Conservation (phyloP, 1,140 invertebrate species). For the Venustaconcha ellipsiformis region DNA sequence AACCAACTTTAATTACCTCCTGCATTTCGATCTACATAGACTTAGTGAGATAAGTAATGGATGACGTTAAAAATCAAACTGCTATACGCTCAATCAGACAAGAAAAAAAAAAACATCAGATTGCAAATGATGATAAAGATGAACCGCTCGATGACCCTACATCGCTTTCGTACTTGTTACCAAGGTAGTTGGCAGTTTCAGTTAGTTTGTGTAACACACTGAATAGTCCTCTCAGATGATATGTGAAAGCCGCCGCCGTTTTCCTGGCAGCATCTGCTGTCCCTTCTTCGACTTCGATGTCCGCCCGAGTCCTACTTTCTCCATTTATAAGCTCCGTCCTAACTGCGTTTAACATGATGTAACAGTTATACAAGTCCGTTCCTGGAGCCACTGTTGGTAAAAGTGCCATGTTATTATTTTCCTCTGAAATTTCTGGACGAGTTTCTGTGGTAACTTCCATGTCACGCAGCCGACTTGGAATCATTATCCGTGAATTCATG, state of each 20-base stretch:
- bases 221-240: constrained; percentile 53
- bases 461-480: constrained; percentile 50
- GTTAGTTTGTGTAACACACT: constrained; percentile 49
- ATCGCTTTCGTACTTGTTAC: constrained; percentile 48
- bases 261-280: constrained; percentile 37
- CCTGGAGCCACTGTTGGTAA: constrained; percentile 25
- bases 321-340: constrained; percentile 48
- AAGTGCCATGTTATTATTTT: constrained; percentile 36
- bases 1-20: no score
- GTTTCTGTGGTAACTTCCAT: constrained; percentile 32
- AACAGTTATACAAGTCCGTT: constrained; percentile 48
- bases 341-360: constrained; percentile 50
- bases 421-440: constrained; percentile 16
- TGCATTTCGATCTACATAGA: no score
- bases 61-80: no score
- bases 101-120: no score
- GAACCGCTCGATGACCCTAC: constrained; percentile 15
- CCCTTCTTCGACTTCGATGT: constrained; percentile 11
- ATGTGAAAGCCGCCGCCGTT: constrained; percentile 46
- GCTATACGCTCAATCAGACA: no score
- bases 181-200: constrained; percentile 51
- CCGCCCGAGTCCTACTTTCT: constrained; percentile 14
- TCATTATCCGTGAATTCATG: constrained; percentile 57
- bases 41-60: no score
- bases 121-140: no score